Percentiles rank a stretch among this genome's conserved stretches.
Evolutionary conservation across 1,140 invertebrate genomes (phyloP).

Genomic region (Zaprionus taronus): DNA sequence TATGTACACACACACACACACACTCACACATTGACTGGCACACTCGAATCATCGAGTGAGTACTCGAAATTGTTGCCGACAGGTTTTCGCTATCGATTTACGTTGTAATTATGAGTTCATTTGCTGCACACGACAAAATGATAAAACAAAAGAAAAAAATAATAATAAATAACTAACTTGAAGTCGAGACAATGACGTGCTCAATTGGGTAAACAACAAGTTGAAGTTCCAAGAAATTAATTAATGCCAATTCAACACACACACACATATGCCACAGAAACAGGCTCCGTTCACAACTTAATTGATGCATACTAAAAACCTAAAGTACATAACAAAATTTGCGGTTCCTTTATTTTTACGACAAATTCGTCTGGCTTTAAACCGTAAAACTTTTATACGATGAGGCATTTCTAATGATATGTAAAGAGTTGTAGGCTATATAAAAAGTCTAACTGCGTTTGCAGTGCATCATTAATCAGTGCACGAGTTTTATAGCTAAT

Average conservation of each 20-base stretch:
- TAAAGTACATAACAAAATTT: constrained; percentile 19
- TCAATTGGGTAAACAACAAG: constrained; percentile 48
- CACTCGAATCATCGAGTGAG: not conserved
- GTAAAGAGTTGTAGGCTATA: constrained; percentile 4
- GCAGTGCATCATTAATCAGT: not conserved
- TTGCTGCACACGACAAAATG: constrained; percentile 15
- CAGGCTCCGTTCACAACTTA: constrained; percentile 33
- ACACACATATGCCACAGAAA: constrained; percentile 27
- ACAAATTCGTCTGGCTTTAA: constrained; percentile 7
- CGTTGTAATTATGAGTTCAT: constrained; percentile 38
- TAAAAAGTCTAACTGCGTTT: not conserved
- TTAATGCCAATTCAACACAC: constrained; percentile 52
- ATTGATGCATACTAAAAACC: constrained; percentile 60
- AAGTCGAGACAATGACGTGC: constrained; percentile 22
- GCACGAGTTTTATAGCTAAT: constrained; percentile 4
- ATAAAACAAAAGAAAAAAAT: constrained; percentile 5
- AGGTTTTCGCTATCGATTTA: constrained; percentile 40
- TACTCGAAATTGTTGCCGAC: constrained; percentile 27
- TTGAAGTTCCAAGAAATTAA: constrained; percentile 66
- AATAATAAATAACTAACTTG: constrained; percentile 10
- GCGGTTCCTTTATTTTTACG: constrained; percentile 21
- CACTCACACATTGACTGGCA: not conserved
- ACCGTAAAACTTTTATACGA: not conserved
- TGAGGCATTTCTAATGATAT: constrained; percentile 1
- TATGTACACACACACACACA: constrained; percentile 34